These are phyloP conservation scores for Teleiodes luculella DNA, from an alignment of 2,888 invertebrate species.

Conservation along the genomic window DNA sequence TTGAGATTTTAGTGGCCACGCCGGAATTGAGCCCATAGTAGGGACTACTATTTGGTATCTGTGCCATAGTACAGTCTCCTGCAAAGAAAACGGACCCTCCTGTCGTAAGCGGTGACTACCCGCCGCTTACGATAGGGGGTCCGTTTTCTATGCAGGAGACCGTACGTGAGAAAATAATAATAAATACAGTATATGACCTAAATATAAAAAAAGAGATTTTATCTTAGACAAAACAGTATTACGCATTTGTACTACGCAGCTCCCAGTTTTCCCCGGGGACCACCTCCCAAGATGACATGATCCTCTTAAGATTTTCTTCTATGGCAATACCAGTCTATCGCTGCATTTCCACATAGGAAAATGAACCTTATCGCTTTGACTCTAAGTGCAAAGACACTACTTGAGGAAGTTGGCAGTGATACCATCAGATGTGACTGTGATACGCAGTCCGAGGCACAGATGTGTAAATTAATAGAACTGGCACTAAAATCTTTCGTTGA, in stretches of 20 bases:
- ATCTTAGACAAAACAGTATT: not conserved
- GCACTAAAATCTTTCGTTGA: not conserved
- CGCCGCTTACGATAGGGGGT: too few species aligned
- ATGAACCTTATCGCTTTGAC: not conserved
- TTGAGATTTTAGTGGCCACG: too few species aligned
- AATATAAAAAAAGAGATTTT: not conserved
- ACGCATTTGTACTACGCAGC: slow-evolving; percentile 11
- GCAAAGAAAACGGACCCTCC: too few species aligned
- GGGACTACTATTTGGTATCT: too few species aligned
- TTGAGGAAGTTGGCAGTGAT: slow-evolving; percentile 4
- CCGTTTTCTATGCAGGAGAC: too few species aligned
- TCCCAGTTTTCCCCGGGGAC: slow-evolving; percentile 9
- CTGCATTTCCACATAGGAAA: not conserved
- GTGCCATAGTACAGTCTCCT: too few species aligned
- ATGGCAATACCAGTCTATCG: slow-evolving; percentile 2
- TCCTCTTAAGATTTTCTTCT: slow-evolving; percentile 12
- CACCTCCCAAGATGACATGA: slow-evolving; percentile 14
- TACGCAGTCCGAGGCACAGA: not conserved
- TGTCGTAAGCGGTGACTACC: too few species aligned
- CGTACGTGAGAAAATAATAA: too few species aligned
- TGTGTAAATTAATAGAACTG: not conserved
- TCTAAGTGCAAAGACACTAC: not conserved
- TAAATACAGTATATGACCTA: too few species aligned
- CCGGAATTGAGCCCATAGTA: too few species aligned
- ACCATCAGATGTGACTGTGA: slow-evolving; percentile 5